Base-by-base conservation (phyloP, 2,797 vertebrate species). In the Buceros bicornis region DNA sequence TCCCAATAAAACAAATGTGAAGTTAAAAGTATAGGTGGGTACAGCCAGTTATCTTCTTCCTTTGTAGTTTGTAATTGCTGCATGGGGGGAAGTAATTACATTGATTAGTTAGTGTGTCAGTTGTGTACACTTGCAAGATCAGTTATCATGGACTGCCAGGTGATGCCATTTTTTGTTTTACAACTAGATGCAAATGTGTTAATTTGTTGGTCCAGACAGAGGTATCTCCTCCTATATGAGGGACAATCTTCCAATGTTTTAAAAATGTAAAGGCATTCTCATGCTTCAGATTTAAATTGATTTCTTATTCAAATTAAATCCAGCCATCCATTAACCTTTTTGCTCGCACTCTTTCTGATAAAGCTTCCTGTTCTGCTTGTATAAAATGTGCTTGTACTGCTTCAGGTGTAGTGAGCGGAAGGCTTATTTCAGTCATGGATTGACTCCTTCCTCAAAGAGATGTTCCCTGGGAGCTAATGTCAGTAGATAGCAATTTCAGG, bases 291-390 rank as follows among this genome's bases (percentile, higher is more conserved):
- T 82, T 86, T 21, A 81, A 93, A 74, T 15, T 80, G 76, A 70
- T 92, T 92, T 73, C n/a, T 83, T 78, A 67, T 47, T 93, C 16
- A 71, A 93, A 71, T 86, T 64, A 86, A 71, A 65, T 62, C 19
- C 19, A 86, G 10, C 31, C n/a, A 31, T 53, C 65, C 11, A 25
- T 83, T 85, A 61, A 50, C 89, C 31, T 71, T 86, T 76, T 83
- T 92, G 64, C 35, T 94, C 31, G 16, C 1, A 1, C 35, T 72
- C 87, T 87, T 79, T 33, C 56, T 77, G 48, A 48, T 80, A 79
- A 88, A 87, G 17, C 50, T 62, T 17, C 29, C 26, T 66, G 11
- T 47, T 21, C 31, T 71, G n/a, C 62, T 74, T 77, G 26, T 67
- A 53, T 42, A 64, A 48, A 78, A n/a, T 4, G 22, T 58, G 31